Evolutionary conservation across 2,797 vertebrate species (phyloP).

Genomic region (Acanthopagrus latus): DNA sequence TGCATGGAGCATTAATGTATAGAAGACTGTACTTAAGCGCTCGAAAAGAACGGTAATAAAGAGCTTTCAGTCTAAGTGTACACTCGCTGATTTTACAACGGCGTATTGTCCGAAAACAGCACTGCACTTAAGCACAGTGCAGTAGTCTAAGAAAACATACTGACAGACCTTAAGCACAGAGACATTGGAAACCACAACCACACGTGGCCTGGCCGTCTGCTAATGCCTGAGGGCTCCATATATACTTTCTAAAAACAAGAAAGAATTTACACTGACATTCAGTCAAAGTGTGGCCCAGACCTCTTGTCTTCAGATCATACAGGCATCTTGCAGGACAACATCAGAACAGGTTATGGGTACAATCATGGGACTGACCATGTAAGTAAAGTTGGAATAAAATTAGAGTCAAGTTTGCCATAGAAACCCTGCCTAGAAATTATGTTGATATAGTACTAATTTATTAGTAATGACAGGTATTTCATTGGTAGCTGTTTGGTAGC

Average conservation of each 20-base stretch:
- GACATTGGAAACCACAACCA: slow-evolving; percentile 40
- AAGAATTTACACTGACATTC: slow-evolving; percentile 28
- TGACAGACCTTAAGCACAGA: slow-evolving; percentile 43
- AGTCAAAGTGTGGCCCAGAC: not conserved
- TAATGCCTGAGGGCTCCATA: slow-evolving; percentile 20
- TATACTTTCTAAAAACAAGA: slow-evolving; percentile 21
- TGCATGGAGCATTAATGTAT: not conserved
- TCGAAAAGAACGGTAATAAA: not conserved
- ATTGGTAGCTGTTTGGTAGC: not conserved
- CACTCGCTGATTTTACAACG: not conserved
- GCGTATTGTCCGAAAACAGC: slow-evolving; percentile 25
- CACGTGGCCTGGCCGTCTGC: slow-evolving; percentile 21
- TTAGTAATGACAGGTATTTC: not conserved
- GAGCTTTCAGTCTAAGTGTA: slow-evolving; percentile 14
- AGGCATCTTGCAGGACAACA: not conserved
- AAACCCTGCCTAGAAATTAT: too few relatives aligned
- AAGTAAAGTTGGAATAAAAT: not conserved
- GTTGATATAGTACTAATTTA: not conserved
- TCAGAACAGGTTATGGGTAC: not conserved
- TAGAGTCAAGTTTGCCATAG: too few relatives aligned
- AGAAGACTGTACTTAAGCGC: not conserved
- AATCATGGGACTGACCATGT: not conserved
- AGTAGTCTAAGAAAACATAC: slow-evolving; percentile 46
- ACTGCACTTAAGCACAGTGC: not conserved
- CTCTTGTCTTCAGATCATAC: not conserved